Evolutionary conservation across 2,113 vertebrate genomes (phyloP).

Genomic region (Acrocephalus kingi): DNA sequence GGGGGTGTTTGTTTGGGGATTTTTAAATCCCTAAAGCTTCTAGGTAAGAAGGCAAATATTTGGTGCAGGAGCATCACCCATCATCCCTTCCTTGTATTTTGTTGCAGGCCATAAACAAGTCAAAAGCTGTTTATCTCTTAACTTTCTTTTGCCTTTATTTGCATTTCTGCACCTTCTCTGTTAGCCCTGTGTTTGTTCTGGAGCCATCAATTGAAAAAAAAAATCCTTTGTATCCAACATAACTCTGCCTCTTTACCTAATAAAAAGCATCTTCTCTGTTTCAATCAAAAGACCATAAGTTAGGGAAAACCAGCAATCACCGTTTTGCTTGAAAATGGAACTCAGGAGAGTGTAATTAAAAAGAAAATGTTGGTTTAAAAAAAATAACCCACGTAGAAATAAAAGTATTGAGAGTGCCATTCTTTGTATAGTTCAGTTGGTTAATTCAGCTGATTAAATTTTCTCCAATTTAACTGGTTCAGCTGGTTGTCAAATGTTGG

Average conservation of each 20-base stretch:
- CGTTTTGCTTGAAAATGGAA: background rate
- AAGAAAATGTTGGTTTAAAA: background rate
- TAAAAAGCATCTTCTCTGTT: background rate
- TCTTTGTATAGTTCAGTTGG: background rate
- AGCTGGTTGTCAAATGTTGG: background rate
- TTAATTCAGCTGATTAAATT: background rate
- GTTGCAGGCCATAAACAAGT: background rate
- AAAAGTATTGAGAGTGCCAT: background rate
- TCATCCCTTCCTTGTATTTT: background rate
- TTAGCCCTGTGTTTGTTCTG: background rate
- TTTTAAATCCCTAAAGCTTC: background rate
- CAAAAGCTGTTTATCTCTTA: background rate
- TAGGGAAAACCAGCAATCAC: background rate
- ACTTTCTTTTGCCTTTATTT: background rate
- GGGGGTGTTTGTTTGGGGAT: background rate
- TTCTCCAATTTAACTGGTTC: background rate
- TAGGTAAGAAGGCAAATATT: background rate
- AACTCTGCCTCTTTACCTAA: background rate
- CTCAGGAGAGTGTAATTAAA: background rate
- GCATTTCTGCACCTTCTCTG: background rate
- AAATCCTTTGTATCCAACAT: background rate
- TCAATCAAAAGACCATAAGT: background rate
- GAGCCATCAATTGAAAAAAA: background rate
- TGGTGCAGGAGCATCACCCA: background rate
- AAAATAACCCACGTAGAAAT: rapidly evolving